Conservation (phyloP, 2,888 invertebrate genomes). For the Drosophila demipolita region DNA sequence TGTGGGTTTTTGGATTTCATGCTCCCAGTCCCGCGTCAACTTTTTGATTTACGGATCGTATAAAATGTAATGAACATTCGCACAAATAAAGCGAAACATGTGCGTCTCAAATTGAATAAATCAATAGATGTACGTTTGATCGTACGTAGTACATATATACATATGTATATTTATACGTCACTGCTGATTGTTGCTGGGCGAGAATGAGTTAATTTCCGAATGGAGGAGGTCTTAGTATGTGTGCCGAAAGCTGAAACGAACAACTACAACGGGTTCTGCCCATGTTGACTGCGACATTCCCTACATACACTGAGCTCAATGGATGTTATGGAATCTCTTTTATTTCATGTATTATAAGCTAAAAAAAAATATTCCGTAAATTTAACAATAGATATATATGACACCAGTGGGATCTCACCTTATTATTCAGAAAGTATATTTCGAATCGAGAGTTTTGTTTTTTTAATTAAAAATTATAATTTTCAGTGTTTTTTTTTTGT, state of each 20-base stretch:
- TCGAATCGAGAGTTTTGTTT: fast-evolving
- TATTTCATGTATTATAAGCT: neutral
- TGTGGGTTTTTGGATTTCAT: constrained; percentile 25
- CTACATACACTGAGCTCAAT: neutral
- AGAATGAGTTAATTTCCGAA: constrained; percentile 30
- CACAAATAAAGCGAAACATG: constrained; percentile 55
- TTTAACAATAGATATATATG: neutral
- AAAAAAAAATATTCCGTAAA: neutral
- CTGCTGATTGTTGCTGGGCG: constrained; percentile 48
- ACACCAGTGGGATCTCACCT: neutral
- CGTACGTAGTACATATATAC: constrained; percentile 3
- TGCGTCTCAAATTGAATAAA: constrained; percentile 58
- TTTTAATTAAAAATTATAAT: neutral
- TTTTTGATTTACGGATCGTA: constrained; percentile 49
- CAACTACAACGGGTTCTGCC: constrained; percentile 8
- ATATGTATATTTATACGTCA: neutral
- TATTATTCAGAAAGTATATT: neutral
- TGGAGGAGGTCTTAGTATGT: constrained; percentile 37
- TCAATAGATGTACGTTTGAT: constrained; percentile 30
- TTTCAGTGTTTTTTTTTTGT: too few species aligned
- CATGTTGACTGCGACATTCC: neutral
- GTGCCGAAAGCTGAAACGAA: constrained; percentile 46
- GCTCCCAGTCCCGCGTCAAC: constrained; percentile 12
- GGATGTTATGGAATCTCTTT: neutral
- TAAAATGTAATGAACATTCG: constrained; percentile 41